These are phyloP conservation scores for Antitype chi DNA, from an alignment of 2,888 invertebrate species.

Conservation along the genomic window DNA sequence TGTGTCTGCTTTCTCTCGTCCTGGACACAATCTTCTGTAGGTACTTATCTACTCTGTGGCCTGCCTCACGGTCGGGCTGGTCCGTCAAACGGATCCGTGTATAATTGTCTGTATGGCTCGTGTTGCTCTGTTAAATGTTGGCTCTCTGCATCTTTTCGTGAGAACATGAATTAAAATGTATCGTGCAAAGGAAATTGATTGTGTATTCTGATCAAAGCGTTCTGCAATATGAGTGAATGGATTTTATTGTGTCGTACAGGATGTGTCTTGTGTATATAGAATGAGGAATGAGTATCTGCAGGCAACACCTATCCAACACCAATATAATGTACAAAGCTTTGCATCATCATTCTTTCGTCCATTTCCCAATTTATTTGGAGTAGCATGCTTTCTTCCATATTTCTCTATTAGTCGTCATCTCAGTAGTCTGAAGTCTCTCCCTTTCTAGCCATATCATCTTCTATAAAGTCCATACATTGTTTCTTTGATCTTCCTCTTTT, in stretches of 20 bases:
- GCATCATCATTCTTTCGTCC: no score
- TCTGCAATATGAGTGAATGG: not conserved
- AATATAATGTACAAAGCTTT: not conserved
- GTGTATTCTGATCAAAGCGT: slow-evolving; percentile 4
- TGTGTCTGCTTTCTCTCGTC: not conserved
- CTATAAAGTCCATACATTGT: no score
- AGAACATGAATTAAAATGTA: slow-evolving; percentile 3
- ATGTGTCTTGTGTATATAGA: not conserved
- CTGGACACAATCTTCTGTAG: not conserved
- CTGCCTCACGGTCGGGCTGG: not conserved
- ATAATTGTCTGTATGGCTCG: slow-evolving; percentile 15
- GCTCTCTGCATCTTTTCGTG: no score
- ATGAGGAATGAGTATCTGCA: not conserved
- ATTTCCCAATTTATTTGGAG: no score
- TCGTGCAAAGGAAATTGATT: not conserved
- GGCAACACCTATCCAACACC: not conserved
- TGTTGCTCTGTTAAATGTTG: slow-evolving; percentile 13
- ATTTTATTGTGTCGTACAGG: not conserved
- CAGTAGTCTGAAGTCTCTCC: no score
- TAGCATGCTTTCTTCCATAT: no score
- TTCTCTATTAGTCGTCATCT: no score
- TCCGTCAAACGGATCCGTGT: slow-evolving; percentile 13
- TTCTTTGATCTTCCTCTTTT: no score
- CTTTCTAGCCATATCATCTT: no score
- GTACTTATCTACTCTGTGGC: not conserved